phyloP scores from a whole-genome alignment of 1,140 invertebrate species.

The Battus philenor region DNA sequence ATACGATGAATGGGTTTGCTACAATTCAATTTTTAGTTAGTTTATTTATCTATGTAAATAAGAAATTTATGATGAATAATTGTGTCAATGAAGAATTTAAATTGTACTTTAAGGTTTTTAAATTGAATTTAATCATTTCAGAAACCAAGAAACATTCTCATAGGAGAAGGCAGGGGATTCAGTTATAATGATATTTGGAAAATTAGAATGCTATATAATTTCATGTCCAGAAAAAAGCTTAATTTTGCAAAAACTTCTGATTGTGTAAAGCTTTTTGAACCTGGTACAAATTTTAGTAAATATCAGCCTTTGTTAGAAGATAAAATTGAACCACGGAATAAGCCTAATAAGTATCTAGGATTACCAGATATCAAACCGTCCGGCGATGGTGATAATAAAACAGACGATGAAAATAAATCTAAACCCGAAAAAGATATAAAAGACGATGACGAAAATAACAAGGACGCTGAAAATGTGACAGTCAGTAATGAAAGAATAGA shows the following conservation, averaged over 20 bases:
- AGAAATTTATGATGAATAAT: too few relatives aligned
- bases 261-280: conserved; percentile 44
- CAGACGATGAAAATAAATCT: conserved; percentile 7
- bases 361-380: conserved; percentile 16
- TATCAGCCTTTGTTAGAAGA: conserved; percentile 17
- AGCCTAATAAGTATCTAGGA: conserved; percentile 38
- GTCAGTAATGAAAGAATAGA: conserved; percentile 3
- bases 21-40: conserved; percentile 38
- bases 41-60: background rate
- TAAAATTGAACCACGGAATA: conserved; percentile 25
- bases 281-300: conserved; percentile 27
- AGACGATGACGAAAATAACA: background rate
- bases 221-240: conserved; percentile 28
- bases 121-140: conserved; percentile 7
- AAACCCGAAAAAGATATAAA: background rate
- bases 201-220: conserved; percentile 53
- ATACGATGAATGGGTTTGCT: conserved; percentile 39
- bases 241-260: conserved; percentile 18
- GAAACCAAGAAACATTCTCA: conserved; percentile 3
- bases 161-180: conserved; percentile 31
- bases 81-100: too few relatives aligned
- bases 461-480: background rate
- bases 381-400: conserved; percentile 2
- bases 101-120: too few relatives aligned
- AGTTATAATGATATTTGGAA: conserved; percentile 43